Evolutionary conservation across 2,797 vertebrate species (phyloP).

Genomic region (Danio aesculapii): DNA sequence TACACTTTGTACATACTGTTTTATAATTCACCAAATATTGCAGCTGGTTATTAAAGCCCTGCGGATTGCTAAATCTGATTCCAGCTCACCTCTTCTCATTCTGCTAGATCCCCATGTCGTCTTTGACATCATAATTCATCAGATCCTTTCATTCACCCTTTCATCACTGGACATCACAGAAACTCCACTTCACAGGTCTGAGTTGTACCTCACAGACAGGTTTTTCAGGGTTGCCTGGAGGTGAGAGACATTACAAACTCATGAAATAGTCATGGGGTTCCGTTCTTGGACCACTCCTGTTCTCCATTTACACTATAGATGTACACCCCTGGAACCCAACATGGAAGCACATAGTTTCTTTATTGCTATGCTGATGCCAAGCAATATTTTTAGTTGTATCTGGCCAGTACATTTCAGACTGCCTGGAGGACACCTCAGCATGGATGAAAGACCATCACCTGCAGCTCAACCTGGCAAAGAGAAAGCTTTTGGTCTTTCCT

Average conservation of each 20-base stretch:
- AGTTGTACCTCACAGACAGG: neutral
- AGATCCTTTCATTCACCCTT: neutral
- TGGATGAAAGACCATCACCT: neutral
- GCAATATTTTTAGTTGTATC: neutral
- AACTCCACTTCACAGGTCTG: neutral
- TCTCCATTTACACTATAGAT: neutral
- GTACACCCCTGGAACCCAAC: neutral
- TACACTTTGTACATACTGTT: too few relatives aligned
- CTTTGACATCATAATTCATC: neutral
- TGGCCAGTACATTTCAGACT: neutral
- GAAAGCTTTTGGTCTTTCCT: neutral
- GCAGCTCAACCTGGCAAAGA: neutral
- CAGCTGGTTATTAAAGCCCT: too few relatives aligned
- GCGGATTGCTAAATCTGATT: too few relatives aligned
- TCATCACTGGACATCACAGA: too few relatives aligned
- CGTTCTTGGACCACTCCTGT: neutral
- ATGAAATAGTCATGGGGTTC: neutral
- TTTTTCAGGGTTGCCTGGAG: neutral
- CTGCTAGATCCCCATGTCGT: neutral
- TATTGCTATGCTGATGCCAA: neutral
- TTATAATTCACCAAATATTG: too few relatives aligned
- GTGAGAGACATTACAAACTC: neutral
- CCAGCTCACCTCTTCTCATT: neutral
- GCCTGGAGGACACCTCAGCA: neutral
- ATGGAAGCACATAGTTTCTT: neutral